Evolutionary conservation across 2,888 invertebrate genomes (phyloP), one percentile per base, ranked within the genome.

Genomic region (Mesorhabditis belari): DNA sequence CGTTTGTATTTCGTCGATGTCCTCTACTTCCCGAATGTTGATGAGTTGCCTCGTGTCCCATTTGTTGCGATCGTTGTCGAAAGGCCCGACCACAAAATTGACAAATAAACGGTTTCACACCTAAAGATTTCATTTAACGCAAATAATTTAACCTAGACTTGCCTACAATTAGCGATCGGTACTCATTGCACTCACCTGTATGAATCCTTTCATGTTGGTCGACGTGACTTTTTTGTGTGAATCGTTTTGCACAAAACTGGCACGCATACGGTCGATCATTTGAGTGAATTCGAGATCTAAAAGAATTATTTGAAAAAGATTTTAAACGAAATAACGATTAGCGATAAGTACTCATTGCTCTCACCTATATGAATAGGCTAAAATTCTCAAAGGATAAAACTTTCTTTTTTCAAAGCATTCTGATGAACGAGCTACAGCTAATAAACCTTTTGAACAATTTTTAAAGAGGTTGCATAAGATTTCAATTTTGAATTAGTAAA

Each of bases 191-290:
- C 64, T 49, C 4, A 70, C 77, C 78, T 9, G 79, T 77, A 63
- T 79, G 79, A 59, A 79, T 79, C 25, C 79, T 55, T 51, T 79
- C 77, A 52, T 80, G 80, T 60, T 80, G 80, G 63, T 80, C 79
- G 52, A 80, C 63, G 62, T 80, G 80, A 27, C 73, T 75, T 64
- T 79, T 80, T 64, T 80, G 80, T 0, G 73, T 80, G 69, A 80
- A 80, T n/a, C 73, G 57, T 58, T 80, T 80, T 21, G 66, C 54
- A 55, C 80, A 80, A 64, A 67, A 79, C 26, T 66, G 64, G 60
- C 76, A 77, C 12, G 57, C 56, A 56, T 77, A 80, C 17, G 76
- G 74, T 35, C 73, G 66, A 19, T 79, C 76, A 61, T 77, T 76
- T 53, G 65, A 64, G 63, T 80, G 80, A 23, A 79, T 80, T 19